Percentiles rank a stretch among this genome's conserved stretches.
Conservation (phyloP, 2,888 invertebrate genomes). For the Agrotis segetum region DNA sequence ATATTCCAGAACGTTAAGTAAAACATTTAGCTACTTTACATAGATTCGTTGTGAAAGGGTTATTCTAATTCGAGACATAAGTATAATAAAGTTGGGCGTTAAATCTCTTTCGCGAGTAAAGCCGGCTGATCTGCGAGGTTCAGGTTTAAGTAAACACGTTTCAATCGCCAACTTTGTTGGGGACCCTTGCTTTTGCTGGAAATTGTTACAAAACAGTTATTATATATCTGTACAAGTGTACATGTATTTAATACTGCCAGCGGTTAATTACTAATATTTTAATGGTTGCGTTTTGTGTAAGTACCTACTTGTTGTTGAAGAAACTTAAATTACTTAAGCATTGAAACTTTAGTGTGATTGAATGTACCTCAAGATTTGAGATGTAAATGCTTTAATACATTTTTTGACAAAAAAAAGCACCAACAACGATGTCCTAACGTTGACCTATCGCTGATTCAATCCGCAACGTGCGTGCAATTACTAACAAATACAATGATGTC, state of each 20-base stretch:
- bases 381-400: background rate
- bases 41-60: slow-evolving; percentile 15
- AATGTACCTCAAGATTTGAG: background rate
- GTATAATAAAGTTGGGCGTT: slow-evolving; percentile 26
- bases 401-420: background rate
- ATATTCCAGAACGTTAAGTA: slow-evolving; percentile 3
- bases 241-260: background rate
- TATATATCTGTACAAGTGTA: no score
- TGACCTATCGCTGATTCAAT: background rate
- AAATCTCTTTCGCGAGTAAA: slow-evolving; percentile 14
- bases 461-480: background rate
- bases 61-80: slow-evolving; percentile 34
- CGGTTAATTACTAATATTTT: no score
- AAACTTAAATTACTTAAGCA: background rate
- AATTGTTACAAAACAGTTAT: slow-evolving; percentile 1
- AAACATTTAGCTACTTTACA: slow-evolving; percentile 14
- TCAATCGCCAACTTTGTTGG: slow-evolving; percentile 14
- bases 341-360: background rate
- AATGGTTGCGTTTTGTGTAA: background rate
- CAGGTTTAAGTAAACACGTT: slow-evolving; percentile 34
- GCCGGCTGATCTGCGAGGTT: slow-evolving; percentile 28
- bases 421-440: background rate
- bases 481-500: background rate
- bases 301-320: background rate
- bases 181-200: background rate